Percentiles rank a stretch among this genome's conserved stretches.
Conservation (phyloP, 2,888 invertebrate species). For the Drosophila mimica region DNA sequence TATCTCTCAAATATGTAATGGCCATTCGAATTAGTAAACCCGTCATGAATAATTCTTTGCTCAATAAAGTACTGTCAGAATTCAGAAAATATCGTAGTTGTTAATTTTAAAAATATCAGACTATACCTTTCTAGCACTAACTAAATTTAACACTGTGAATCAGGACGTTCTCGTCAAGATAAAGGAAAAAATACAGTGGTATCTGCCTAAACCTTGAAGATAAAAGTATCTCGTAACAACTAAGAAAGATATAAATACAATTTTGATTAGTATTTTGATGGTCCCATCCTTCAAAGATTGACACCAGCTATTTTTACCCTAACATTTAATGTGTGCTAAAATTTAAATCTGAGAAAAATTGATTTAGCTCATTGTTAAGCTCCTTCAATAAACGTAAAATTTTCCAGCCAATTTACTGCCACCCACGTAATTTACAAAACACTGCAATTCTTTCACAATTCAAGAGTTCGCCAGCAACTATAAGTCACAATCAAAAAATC, state of each 20-base stretch:
- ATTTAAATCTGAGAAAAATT: not conserved
- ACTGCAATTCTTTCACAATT: not conserved
- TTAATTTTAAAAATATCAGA: not conserved
- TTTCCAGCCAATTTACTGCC: too few relatives aligned
- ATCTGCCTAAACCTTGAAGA: not conserved
- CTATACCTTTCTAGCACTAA: not conserved
- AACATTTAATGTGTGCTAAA: not conserved
- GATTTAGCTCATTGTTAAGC: not conserved
- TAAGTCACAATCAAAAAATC: not conserved
- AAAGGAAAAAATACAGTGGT: not conserved
- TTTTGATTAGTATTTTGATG: not conserved
- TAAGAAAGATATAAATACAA: not conserved
- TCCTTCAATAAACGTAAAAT: not conserved
- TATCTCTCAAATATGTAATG: not conserved
- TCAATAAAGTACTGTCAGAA: not conserved
- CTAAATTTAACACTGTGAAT: not conserved
- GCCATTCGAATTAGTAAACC: not conserved
- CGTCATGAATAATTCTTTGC: not conserved
- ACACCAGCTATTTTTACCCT: not conserved
- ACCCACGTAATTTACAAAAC: not conserved
- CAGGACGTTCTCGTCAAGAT: not conserved
- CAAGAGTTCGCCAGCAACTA: not conserved
- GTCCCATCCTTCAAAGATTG: not conserved
- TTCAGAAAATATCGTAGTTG: not conserved
- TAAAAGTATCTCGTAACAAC: not conserved